phyloP scores from a whole-genome alignment of 2,113 vertebrate genomes.

The Thymallus thymallus region DNA sequence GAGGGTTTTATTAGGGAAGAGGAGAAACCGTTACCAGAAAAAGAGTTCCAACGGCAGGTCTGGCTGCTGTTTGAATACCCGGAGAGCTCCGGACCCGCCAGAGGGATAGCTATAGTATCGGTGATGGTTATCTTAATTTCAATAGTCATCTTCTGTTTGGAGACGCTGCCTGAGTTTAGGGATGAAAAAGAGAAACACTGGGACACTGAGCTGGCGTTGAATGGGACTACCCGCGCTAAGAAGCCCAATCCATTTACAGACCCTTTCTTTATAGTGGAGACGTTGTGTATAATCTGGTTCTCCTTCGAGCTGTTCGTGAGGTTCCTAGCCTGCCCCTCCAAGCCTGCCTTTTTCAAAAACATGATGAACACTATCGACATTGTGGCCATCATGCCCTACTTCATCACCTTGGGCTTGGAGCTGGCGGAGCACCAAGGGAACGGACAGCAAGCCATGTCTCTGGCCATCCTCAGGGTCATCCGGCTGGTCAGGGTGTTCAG shows the following conservation, averaged over 20 bases:
- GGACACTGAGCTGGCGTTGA: constrained; percentile 44
- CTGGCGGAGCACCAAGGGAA: constrained; percentile 87
- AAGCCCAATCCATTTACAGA: constrained; percentile 82
- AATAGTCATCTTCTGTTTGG: constrained; percentile 89
- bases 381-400: constrained; percentile 92
- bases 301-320: constrained; percentile 90
- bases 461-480: constrained; percentile 91
- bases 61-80: constrained; percentile 91
- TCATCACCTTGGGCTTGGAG: constrained; percentile 90
- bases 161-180: constrained; percentile 88
- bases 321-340: constrained; percentile 90
- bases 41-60: constrained; percentile 85
- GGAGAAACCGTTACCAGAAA: constrained; percentile 84
- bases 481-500: constrained; percentile 90
- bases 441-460: constrained; percentile 90
- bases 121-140: constrained; percentile 88
- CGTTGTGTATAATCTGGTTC: constrained; percentile 93
- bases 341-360: constrained; percentile 88
- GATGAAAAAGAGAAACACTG: constrained; percentile 67
- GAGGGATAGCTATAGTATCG: constrained; percentile 87
- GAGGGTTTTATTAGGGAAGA: constrained; percentile 94
- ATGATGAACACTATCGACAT: constrained; percentile 94
- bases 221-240: constrained; percentile 63
- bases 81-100: constrained; percentile 84
- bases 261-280: constrained; percentile 94